Conservation (phyloP, 2,113 vertebrate genomes). For the Plectropomus leopardus region DNA sequence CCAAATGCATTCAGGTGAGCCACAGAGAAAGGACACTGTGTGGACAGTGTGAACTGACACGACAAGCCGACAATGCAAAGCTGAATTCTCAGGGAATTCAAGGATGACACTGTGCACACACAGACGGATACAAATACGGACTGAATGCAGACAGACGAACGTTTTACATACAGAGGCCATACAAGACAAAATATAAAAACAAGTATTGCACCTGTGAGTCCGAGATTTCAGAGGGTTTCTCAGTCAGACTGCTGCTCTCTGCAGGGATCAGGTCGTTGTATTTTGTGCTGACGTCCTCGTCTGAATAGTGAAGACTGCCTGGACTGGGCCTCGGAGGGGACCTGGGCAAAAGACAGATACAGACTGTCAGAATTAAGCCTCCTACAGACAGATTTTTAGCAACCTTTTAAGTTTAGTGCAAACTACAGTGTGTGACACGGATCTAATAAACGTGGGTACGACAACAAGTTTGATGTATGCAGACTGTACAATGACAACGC, state of each 20-base stretch:
- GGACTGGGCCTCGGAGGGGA: constrained; percentile 97
- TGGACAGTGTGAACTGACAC: constrained; percentile 41
- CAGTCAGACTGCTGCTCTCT: constrained; percentile 96
- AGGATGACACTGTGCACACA: constrained; percentile 52
- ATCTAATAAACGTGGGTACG: no score
- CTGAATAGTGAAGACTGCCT: constrained; percentile 96
- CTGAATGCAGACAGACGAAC: constrained; percentile 33
- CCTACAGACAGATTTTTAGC: no score
- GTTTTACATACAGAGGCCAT: neutral
- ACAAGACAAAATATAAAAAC: neutral
- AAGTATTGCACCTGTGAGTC: constrained; percentile 92
- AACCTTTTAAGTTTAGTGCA: no score
- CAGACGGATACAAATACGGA: constrained; percentile 30
- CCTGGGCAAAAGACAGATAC: constrained; percentile 70
- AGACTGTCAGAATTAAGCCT: constrained; percentile 1
- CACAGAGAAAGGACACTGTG: constrained; percentile 37
- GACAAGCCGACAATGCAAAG: constrained; percentile 47
- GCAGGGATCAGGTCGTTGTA: constrained; percentile 97
- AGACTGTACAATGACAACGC: no score
- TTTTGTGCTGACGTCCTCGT: constrained; percentile 96
- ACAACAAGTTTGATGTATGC: no score
- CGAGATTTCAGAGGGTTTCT: constrained; percentile 96
- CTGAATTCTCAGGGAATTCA: constrained; percentile 67
- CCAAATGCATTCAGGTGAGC: constrained; percentile 24
- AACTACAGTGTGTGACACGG: no score